A percentile compares a stretch with the other conserved stretches of the same genome.
These are phyloP conservation scores for Heliangelus exortis DNA, from an alignment of 2,797 vertebrate species.

Conservation along the genomic window DNA sequence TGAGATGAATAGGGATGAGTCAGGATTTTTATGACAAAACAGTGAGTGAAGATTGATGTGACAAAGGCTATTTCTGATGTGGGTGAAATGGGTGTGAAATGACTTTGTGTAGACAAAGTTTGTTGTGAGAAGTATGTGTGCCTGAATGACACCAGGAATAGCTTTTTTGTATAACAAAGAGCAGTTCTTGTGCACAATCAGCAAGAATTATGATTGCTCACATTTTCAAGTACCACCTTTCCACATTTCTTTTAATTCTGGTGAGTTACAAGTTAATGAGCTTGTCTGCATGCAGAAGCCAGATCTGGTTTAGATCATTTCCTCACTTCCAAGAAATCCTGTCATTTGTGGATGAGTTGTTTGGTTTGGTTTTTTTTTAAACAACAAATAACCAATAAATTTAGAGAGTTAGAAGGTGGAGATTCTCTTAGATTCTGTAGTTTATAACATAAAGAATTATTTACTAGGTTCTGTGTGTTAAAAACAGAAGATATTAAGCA, in stretches of 20 bases:
- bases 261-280: background rate
- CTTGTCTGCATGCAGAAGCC: background rate
- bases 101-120: background rate
- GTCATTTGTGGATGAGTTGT: background rate
- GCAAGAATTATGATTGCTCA: background rate
- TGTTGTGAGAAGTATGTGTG: background rate
- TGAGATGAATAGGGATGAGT: background rate
- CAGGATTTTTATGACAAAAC: background rate
- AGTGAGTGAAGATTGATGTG: background rate
- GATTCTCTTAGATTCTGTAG: background rate
- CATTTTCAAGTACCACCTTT: rapidly evolving
- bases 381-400: background rate
- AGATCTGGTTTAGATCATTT: background rate
- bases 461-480: background rate
- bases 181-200: background rate
- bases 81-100: background rate
- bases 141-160: background rate
- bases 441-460: background rate
- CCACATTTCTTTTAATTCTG: background rate
- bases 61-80: background rate
- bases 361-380: background rate
- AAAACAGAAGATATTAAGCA: background rate
- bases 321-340: background rate
- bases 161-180: background rate
- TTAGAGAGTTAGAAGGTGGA: background rate